phyloP scores from a whole-genome alignment of 1,140 invertebrate species.

The Cephus cinctus region DNA sequence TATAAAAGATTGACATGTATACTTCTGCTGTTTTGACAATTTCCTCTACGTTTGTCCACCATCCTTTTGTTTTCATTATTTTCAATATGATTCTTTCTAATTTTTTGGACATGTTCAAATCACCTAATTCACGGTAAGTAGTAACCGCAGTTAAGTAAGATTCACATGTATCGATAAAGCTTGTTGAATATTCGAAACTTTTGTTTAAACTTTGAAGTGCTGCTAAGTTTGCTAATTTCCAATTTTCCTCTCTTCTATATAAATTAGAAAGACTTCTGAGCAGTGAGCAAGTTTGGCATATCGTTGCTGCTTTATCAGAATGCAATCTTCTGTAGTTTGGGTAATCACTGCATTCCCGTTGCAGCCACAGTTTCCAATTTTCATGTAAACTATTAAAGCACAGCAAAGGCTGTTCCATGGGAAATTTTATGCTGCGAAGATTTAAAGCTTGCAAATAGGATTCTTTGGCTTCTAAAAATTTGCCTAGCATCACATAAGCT shows the following conservation, averaged over 20 bases:
- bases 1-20: constrained; percentile 25
- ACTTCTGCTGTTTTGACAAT: constrained; percentile 17
- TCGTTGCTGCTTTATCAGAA: no score
- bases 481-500: constrained; percentile 22
- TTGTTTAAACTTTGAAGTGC: constrained; percentile 20
- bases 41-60: constrained; percentile 21
- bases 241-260: constrained; percentile 13
- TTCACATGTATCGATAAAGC: constrained; percentile 22
- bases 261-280: no score
- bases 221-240: background rate
- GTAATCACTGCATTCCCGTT: no score
- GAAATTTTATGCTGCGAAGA: no score
- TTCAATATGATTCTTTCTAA: constrained; percentile 23
- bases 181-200: constrained; percentile 9
- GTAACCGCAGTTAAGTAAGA: constrained; percentile 20
- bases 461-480: constrained; percentile 23
- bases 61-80: constrained; percentile 10
- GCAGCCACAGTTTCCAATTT: no score
- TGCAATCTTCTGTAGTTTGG: no score
- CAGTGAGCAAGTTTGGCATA: no score
- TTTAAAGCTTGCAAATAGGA: no score
- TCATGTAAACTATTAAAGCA: no score
- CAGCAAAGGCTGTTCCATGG: no score
- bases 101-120: constrained; percentile 1
- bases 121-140: constrained; percentile 13